Conservation (phyloP, 2,888 invertebrate species). For the Scaptomyza reducta region DNA sequence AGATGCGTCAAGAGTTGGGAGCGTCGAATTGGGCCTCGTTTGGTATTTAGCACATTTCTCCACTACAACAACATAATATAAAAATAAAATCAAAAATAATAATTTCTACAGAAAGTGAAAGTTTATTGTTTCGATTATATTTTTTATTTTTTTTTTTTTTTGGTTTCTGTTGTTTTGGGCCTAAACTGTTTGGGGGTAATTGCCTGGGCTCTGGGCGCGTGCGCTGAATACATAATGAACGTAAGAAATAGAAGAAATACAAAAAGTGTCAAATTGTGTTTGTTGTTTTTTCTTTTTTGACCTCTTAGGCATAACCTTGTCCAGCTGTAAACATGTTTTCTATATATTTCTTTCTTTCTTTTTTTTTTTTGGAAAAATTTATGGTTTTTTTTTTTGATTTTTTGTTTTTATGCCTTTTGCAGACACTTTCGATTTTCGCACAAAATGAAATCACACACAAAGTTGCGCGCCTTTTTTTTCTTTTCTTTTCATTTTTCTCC, state of each 20-base stretch:
- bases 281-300: slow-evolving; percentile 17
- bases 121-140: slow-evolving; percentile 42
- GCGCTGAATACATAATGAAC: slow-evolving; percentile 46
- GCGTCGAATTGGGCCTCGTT: slow-evolving; percentile 14
- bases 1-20: background rate
- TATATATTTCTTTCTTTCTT: background rate
- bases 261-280: slow-evolving; percentile 7
- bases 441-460: slow-evolving; percentile 54
- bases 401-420: background rate
- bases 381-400: slow-evolving; percentile 16
- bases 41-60: slow-evolving; percentile 73
- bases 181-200: slow-evolving; percentile 28
- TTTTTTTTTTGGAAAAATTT: slow-evolving; percentile 36
- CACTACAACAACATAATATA: slow-evolving; percentile 9
- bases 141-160: slow-evolving; percentile 29
- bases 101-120: slow-evolving; percentile 79
- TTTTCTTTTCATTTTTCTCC: slow-evolving; percentile 2
- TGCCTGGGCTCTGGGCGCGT: slow-evolving; percentile 24
- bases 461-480: slow-evolving; percentile 6
- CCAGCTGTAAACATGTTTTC: slow-evolving; percentile 53
- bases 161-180: slow-evolving; percentile 19
- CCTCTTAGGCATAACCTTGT: slow-evolving; percentile 24
- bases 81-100: slow-evolving; percentile 26
- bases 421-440: slow-evolving; percentile 76
- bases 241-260: background rate